phyloP scores from a whole-genome alignment of 1,140 invertebrate species.

The Drosophila tsacasi region DNA sequence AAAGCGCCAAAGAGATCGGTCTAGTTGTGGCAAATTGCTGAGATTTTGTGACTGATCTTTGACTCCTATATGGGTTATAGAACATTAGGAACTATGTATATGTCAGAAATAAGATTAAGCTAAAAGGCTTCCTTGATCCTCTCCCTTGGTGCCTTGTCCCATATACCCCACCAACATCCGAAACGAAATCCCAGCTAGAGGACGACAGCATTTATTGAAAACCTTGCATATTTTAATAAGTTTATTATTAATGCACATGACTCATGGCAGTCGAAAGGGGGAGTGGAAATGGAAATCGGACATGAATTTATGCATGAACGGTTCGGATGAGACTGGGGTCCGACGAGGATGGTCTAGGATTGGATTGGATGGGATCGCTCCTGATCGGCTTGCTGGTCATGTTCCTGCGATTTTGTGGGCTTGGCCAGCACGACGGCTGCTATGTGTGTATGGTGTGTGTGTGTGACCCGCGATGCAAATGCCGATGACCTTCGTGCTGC shows the following conservation, averaged over 20 bases:
- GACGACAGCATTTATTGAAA: constrained; percentile 37
- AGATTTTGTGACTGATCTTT: background rate
- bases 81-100: background rate
- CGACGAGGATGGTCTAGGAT: constrained; percentile 25
- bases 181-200: background rate
- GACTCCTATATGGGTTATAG: background rate
- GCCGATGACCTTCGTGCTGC: constrained; percentile 72
- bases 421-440: constrained; percentile 67
- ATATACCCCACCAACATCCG: constrained; percentile 14
- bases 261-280: constrained; percentile 30
- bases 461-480: constrained; percentile 66
- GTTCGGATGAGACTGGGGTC: constrained; percentile 10
- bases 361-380: constrained; percentile 15
- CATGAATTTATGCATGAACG: constrained; percentile 78
- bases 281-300: constrained; percentile 11
- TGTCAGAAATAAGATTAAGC: background rate
- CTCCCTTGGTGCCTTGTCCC: background rate
- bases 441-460: constrained; percentile 3
- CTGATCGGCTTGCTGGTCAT: constrained; percentile 65
- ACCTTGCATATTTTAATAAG: constrained; percentile 75
- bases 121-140: background rate
- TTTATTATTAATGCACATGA: constrained; percentile 64
- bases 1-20: constrained; percentile 14
- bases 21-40: constrained; percentile 6
- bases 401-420: constrained; percentile 77